A percentile compares a stretch with the other conserved stretches of the same genome.
Conservation (phyloP, 2,888 invertebrate genomes). For the Hemistola chrysoprasaria region DNA sequence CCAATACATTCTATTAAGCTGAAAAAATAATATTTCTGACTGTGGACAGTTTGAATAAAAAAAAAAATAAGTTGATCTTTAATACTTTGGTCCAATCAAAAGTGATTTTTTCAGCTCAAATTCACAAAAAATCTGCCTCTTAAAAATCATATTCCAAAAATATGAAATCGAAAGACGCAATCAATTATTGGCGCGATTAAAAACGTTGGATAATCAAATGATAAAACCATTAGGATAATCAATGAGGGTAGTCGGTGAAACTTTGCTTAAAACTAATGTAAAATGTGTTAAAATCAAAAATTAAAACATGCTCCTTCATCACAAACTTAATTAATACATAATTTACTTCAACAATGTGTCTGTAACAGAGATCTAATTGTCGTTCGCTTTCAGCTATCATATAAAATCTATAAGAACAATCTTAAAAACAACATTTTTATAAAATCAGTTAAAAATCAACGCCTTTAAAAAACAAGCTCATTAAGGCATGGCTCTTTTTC, state of each 20-base stretch:
- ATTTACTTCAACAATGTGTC: slow-evolving; percentile 72
- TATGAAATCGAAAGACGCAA: slow-evolving; percentile 59
- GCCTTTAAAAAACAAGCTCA: slow-evolving; percentile 34
- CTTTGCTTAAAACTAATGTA: slow-evolving; percentile 49
- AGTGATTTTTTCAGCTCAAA: slow-evolving; percentile 30
- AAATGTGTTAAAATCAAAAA: slow-evolving; percentile 63
- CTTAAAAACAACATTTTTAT: slow-evolving; percentile 45
- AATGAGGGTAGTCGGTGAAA: slow-evolving; percentile 39
- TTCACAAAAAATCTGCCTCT: slow-evolving; percentile 34
- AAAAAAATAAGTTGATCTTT: not conserved
- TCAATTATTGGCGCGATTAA: slow-evolving; percentile 40
- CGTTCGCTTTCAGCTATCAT: slow-evolving; percentile 71
- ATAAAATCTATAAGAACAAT: slow-evolving; percentile 52
- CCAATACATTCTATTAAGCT: slow-evolving; percentile 34
- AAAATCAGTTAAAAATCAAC: slow-evolving; percentile 59
- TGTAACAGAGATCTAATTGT: slow-evolving; percentile 66
- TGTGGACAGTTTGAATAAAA: slow-evolving; percentile 1
- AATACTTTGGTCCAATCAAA: slow-evolving; percentile 5
- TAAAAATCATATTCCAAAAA: slow-evolving; percentile 70
- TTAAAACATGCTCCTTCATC: slow-evolving; percentile 72
- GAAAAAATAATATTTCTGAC: slow-evolving; percentile 17
- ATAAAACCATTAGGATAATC: slow-evolving; percentile 56
- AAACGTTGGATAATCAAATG: slow-evolving; percentile 57
- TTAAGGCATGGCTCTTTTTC: too few species aligned
- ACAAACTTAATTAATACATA: slow-evolving; percentile 40